Base-by-base conservation (phyloP, 1,140 invertebrate genomes). In the Drosophila simulans region DNA sequence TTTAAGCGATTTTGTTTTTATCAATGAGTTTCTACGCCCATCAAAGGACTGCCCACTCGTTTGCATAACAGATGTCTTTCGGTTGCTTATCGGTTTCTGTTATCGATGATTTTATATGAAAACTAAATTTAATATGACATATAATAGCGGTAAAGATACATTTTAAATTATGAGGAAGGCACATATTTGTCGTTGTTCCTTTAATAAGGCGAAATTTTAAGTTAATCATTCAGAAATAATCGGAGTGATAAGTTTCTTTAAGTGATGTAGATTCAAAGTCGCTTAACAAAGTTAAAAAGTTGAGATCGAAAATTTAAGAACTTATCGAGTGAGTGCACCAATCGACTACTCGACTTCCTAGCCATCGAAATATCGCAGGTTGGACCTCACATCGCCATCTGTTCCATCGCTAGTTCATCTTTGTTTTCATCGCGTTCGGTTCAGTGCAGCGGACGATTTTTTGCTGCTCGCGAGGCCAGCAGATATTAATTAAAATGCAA, bases 11-110 rank as follows among this genome's bases (percentile, higher is more conserved):
- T 66, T 37, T 53, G 42, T 75, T 84, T 79, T 83, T 84, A 75
- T 84, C 80, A 83, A 84, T 83, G 69, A 83, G 83, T 48, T 70
- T 66, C 4, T 68, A 68, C 79, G 79, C 79, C 79, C 79, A 81
- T 80, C 69, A 73, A 43, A 43, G 46, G 11, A 12, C 11, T 53
- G 56, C 25, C 45, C 43, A 58, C 56, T 58, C 42, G 13, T 31
- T 51, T 15, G n/a, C 27, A 15, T 10, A 17, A 4, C n/a, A 11
- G n/a, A 31, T 17, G 31, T 31, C n/a, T 11, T 27, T 34, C 2
- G 0, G 22, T 27, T 15, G 10, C 3, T 3, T 48, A 48, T 27
- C 46, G 46, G 8, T 34, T 2, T 27, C 11, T 15, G 8, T 2
- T 17, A 34, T 49, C 25, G 48, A 49, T 48, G 22, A 3, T 42